These are phyloP conservation scores for Drosophila paramelanica DNA, from an alignment of 2,888 invertebrate species.

Conservation along the genomic window DNA sequence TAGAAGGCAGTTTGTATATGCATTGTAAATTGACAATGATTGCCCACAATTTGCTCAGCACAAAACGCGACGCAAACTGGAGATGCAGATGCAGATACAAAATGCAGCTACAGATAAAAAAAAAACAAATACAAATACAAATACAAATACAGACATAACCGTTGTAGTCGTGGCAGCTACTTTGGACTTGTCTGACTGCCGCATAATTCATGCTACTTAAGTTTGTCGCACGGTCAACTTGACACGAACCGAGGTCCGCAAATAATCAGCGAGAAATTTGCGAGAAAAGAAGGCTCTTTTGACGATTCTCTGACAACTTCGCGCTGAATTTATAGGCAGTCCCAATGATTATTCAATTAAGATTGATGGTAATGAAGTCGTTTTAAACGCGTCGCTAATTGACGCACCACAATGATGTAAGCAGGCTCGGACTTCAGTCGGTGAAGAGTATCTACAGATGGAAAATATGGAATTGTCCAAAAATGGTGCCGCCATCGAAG, in stretches of 20 bases:
- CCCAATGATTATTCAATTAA: constrained; percentile 77
- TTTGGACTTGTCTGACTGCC: constrained; percentile 48
- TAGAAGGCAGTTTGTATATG: constrained; percentile 61
- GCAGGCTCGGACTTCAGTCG: neutral
- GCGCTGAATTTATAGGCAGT: constrained; percentile 56
- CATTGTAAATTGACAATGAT: constrained; percentile 79
- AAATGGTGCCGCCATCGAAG: constrained; percentile 50
- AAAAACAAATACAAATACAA: constrained; percentile 33
- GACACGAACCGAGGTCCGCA: constrained; percentile 52
- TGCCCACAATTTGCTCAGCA: constrained; percentile 76
- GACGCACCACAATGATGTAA: constrained; percentile 59
- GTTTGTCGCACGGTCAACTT: constrained; percentile 63
- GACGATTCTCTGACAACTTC: constrained; percentile 45
- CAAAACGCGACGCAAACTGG: constrained; percentile 48
- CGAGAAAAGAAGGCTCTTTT: constrained; percentile 26
- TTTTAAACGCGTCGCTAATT: constrained; percentile 69
- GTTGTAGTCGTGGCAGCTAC: constrained; percentile 42
- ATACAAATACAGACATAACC: constrained; percentile 46
- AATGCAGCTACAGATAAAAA: constrained; percentile 26
- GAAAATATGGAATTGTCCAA: constrained; percentile 27
- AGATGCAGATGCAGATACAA: constrained; percentile 43
- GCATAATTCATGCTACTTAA: constrained; percentile 77
- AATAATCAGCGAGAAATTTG: constrained; percentile 39
- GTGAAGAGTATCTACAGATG: neutral
- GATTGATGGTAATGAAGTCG: constrained; percentile 78